Evolutionary conservation across 2,888 invertebrate species (phyloP), one percentile per base, ranked within the genome.

Genomic region (Temnothorax ravouxi): DNA sequence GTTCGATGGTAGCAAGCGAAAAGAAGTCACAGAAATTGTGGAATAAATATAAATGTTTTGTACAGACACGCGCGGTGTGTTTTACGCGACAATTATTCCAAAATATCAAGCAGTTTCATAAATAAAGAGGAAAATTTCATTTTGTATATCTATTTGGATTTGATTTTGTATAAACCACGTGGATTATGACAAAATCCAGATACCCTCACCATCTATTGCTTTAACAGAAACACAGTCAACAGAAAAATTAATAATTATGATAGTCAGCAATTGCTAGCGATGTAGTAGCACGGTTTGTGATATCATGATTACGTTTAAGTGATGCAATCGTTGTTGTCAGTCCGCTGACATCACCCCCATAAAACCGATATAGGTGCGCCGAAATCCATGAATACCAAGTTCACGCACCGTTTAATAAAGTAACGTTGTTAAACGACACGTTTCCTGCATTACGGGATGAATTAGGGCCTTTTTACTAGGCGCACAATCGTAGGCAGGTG

Each of bases 401-500:
- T 52, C 62, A 41, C 29, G 64, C 61, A 50, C 21, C 29, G 61
- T 59, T 59, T 83, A 54, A 69, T 72, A 44, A 52, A 47, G 62
- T 64, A 38, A n/a, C 44, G 66, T 50, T 52, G 79, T 79, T 74
- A 84, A 83, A 66, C 86, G 62, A 71, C 69, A 64, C 61, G 76
- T 61, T 38, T 69, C 38, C 52, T 80, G 66, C 66, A 4, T 71
- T 71, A 75, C 85, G 62, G 84, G 81, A 83, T 88, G 81, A 89
- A 88, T 89, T 89, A 61, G 86, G 86, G 86, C 66, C 75, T 84
- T 34, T 81, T 80, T 81, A 82, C 72, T 52, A 64, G 50, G 56
- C 81, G 82, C 64, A 88, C 85, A 90, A 89, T 90, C 85, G 86
- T 54, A 62, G 29, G 74, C 89, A 90, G 90, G 89, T 89, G 89